These are phyloP conservation scores for Suricata suricatta DNA, from an alignment of 2,113 vertebrate species.

Conservation along the genomic window DNA sequence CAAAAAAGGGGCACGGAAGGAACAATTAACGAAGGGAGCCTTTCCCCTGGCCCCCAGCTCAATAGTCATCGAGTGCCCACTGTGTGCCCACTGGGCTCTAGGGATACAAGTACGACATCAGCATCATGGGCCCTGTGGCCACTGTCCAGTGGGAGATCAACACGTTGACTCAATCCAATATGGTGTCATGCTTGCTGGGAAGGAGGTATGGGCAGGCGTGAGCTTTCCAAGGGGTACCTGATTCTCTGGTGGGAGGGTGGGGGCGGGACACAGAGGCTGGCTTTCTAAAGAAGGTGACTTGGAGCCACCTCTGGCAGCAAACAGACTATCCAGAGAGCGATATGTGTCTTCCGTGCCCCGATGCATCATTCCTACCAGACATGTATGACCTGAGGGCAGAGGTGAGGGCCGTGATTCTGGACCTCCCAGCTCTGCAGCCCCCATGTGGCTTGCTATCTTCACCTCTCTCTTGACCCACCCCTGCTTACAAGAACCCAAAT, in stretches of 20 bases:
- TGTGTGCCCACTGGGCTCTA: not conserved
- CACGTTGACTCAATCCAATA: not conserved
- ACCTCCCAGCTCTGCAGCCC: not conserved
- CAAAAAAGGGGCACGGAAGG: not conserved
- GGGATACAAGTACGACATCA: not conserved
- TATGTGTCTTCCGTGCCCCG: not conserved
- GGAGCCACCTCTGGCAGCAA: not conserved
- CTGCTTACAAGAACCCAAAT: not conserved
- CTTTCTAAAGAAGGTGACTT: not conserved
- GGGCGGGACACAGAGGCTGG: not conserved
- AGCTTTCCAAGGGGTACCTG: no score
- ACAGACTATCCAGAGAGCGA: not conserved
- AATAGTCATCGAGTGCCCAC: not conserved
- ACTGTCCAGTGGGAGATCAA: not conserved
- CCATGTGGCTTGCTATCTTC: not conserved
- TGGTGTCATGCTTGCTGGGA: not conserved
- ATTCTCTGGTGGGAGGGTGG: not conserved
- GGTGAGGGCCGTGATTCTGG: not conserved
- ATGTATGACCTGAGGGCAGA: not conserved
- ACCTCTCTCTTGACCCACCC: no score
- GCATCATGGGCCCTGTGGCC: not conserved
- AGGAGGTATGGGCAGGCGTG: rapidly evolving
- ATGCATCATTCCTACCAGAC: no score
- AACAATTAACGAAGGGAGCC: not conserved
- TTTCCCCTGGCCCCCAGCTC: not conserved